Evolutionary conservation across 2,888 invertebrate genomes (phyloP), one percentile per base, ranked within the genome.

Genomic region (Alloscopus bannaensis): DNA sequence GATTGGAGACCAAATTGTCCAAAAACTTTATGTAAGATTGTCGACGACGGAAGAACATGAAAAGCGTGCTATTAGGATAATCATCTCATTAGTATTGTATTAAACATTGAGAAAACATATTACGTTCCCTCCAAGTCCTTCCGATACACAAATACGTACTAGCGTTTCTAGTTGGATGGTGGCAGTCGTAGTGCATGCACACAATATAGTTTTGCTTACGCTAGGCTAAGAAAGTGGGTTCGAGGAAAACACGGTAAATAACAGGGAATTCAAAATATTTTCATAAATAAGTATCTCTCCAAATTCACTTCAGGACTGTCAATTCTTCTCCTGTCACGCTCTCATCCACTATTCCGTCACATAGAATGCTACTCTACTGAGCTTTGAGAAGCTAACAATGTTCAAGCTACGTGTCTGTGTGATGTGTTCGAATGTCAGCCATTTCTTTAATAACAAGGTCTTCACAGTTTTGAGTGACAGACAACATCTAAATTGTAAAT

Each of bases 401-500:
- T 6, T 47, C n/a, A 47, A 4, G n/a, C 47, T 47, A n/a, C 36
- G 36, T 36, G 36, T 36, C 36, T 36, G 13, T 8, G 13, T 36
- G 36, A 36, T 13, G 36, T 13, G 13, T 4, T 55, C 24, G n/a
- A 26, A 24, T 26, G 13, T 3, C 28, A 55, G 24, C 55, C 55
- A 3, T 13, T 18, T 50, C 22, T n/a, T n/a, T 62, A 62, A 62
- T 62, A 62, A 62, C 42, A 45, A 22, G 26, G 24, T 64, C 26
- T 26, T 59, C n/a, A n/a, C n/a, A n/a, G n/a, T n/a, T 52, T 52
- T 40, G 45, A 62, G 40, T 72, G 62, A 62, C 62, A 62, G 62
- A 47, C 47, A 71, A 60, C 71, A 50, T 60, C 60, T 71, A 60
- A 71, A 71, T 72, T 72, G 55, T 57, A 52, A 64, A 64, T 66